Base-by-base conservation (phyloP, 2,888 invertebrate genomes). In the Hybos culiciformis region DNA sequence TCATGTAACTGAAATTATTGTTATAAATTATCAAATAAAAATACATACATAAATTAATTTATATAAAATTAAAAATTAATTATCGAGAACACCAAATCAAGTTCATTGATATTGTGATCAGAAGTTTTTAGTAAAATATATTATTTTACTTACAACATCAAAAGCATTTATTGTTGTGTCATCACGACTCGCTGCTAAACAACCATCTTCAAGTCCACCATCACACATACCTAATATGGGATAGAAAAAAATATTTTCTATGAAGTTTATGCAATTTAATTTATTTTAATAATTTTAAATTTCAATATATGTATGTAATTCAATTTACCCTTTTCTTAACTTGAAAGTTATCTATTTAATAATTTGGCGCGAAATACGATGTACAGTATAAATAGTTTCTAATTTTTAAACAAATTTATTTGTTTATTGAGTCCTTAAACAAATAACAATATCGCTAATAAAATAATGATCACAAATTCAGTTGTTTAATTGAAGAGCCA, bases 151-250 rank as follows among this genome's bases (percentile, higher is more conserved):
- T 69, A 83, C 83, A 63, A 90, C 88, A 69, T 94, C 90, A 59
- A 94, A 76, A 50, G 96, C 96, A 72, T 93, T 94, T 60, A 93
- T 90, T 57, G 96, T 96, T 46, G 94, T 96, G 68, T 93, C 93
- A 70, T 96, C 96, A 63, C 93, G 77, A 59, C 91, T 90, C 57
- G 94, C 96, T 54, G 94, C 93, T 60, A 90, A 82, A 70, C 92
- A 93, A 59, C 94, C 94, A 69, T 96, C 94, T 69, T 94, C 94
- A 42, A 93, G 86, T 52, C 94, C 94, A 50, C 93, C 93, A 74
- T 94, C 93, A 76, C 94, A 94, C 92, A 96, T 93, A 57, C 94
- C 92, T 55, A 34, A 41, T 40, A 29, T 32, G 19, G 37, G 42
- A 36, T n/a, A 15, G 18, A 18, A 26, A 23, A 34, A 11, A 36